These are phyloP conservation scores for Psilanteris sp. DNA, from an alignment of 1,140 invertebrate species.

Conservation along the genomic window DNA sequence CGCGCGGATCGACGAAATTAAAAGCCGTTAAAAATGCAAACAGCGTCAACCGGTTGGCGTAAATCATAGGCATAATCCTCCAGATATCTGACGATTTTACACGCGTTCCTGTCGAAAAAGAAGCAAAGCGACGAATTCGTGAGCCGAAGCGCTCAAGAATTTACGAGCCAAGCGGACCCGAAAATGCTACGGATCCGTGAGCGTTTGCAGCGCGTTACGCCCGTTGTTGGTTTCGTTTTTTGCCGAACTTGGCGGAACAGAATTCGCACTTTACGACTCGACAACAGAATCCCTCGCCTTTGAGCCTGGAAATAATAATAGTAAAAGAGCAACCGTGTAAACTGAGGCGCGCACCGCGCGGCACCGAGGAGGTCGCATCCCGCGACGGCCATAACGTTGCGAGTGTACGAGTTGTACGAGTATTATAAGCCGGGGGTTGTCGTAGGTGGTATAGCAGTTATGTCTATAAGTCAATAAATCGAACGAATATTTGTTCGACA, in stretches of 20 bases:
- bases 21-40: constrained; percentile 11
- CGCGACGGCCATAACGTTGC: constrained; percentile 57
- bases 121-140: constrained; percentile 25
- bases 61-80: constrained; percentile 55
- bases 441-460: constrained; percentile 60
- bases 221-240: constrained; percentile 51
- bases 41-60: constrained; percentile 29
- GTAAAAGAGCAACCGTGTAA: constrained; percentile 61
- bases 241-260: constrained; percentile 60
- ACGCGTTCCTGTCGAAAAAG: constrained; percentile 25
- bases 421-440: constrained; percentile 54
- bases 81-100: constrained; percentile 52
- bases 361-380: constrained; percentile 55
- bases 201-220: constrained; percentile 49
- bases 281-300: constrained; percentile 64
- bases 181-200: constrained; percentile 53
- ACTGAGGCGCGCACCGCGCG: constrained; percentile 42
- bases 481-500: constrained; percentile 72
- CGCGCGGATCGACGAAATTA: constrained; percentile 24
- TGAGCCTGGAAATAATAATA: constrained; percentile 64
- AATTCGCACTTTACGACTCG: constrained; percentile 66
- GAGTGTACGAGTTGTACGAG: too few species aligned
- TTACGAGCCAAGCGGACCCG: constrained; percentile 55
- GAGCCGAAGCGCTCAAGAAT: constrained; percentile 43
- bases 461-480: constrained; percentile 78